Percentiles rank a stretch among this genome's conserved stretches.
Conservation (phyloP, 2,797 vertebrate genomes). For the Chaunax sp. region DNA sequence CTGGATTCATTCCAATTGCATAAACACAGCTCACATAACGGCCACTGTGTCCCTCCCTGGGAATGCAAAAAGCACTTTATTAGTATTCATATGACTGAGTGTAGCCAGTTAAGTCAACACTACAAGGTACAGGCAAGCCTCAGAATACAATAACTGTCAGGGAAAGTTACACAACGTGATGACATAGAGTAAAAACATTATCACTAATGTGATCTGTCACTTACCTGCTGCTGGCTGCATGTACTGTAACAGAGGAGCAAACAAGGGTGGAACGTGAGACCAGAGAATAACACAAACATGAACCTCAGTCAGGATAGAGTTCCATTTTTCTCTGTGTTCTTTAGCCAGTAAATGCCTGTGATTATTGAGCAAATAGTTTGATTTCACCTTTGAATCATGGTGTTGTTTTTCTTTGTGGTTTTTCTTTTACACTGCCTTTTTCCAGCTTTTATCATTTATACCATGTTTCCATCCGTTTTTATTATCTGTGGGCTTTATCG, state of each 20-base stretch:
- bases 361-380: too few relatives aligned
- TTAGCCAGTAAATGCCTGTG: too few relatives aligned
- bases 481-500: too few relatives aligned
- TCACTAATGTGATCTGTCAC: constrained; percentile 5
- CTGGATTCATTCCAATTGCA: constrained; percentile 57
- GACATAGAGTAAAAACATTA: constrained; percentile 12
- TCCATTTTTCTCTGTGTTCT: neutral
- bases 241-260: constrained; percentile 41
- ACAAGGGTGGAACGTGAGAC: constrained; percentile 56
- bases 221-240: constrained; percentile 38
- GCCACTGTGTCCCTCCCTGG: constrained; percentile 35
- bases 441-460: neutral
- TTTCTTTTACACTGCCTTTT: neutral
- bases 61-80: constrained; percentile 39
- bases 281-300: constrained; percentile 24
- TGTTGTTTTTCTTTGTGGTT: neutral
- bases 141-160: neutral
- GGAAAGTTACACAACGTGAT: constrained; percentile 18
- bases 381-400: neutral
- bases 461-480: neutral
- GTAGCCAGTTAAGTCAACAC: constrained; percentile 10
- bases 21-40: constrained; percentile 60
- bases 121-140: neutral
- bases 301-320: neutral
- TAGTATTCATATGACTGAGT: constrained; percentile 28